These are phyloP conservation scores for Catocala nupta DNA, from an alignment of 2,888 invertebrate genomes.

Conservation along the genomic window DNA sequence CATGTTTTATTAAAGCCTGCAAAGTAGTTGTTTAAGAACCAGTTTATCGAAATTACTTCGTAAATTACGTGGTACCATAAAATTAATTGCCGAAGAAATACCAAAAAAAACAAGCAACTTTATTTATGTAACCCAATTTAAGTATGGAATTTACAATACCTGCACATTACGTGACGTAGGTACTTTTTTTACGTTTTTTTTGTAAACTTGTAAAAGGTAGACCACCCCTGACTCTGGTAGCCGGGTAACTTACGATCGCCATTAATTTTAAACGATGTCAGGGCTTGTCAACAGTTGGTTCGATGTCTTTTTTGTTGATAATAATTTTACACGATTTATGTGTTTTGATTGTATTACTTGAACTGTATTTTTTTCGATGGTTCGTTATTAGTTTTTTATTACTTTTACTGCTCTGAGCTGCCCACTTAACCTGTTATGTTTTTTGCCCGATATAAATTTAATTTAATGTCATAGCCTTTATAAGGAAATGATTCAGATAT, in stretches of 20 bases:
- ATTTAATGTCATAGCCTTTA: slow-evolving; percentile 33
- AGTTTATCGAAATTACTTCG: slow-evolving; percentile 4
- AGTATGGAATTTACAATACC: slow-evolving; percentile 39
- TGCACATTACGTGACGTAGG: slow-evolving; percentile 14
- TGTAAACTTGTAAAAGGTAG: slow-evolving; percentile 71
- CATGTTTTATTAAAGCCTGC: too few species aligned
- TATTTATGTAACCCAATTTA: slow-evolving; percentile 32
- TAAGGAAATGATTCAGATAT: slow-evolving; percentile 34
- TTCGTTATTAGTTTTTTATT: slow-evolving; percentile 43
- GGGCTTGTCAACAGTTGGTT: slow-evolving; percentile 82
- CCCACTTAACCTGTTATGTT: slow-evolving; percentile 50
- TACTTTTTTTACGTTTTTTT: slow-evolving; percentile 27
- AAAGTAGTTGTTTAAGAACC: background rate
- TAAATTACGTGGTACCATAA: slow-evolving; percentile 52
- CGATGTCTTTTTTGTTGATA: slow-evolving; percentile 66
- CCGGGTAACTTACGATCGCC: slow-evolving; percentile 75
- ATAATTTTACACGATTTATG: slow-evolving; percentile 77
- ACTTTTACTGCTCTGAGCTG: slow-evolving; percentile 31
- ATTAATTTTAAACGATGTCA: slow-evolving; percentile 83
- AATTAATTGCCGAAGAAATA: slow-evolving; percentile 10
- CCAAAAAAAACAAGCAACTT: slow-evolving; percentile 9
- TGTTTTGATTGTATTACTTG: slow-evolving; percentile 67
- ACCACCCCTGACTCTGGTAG: slow-evolving; percentile 84
- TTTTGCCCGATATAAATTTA: slow-evolving; percentile 39
- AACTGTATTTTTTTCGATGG: slow-evolving; percentile 55